These are phyloP conservation scores for Caranx melampygus DNA, from an alignment of 2,113 vertebrate species.

Conservation along the genomic window DNA sequence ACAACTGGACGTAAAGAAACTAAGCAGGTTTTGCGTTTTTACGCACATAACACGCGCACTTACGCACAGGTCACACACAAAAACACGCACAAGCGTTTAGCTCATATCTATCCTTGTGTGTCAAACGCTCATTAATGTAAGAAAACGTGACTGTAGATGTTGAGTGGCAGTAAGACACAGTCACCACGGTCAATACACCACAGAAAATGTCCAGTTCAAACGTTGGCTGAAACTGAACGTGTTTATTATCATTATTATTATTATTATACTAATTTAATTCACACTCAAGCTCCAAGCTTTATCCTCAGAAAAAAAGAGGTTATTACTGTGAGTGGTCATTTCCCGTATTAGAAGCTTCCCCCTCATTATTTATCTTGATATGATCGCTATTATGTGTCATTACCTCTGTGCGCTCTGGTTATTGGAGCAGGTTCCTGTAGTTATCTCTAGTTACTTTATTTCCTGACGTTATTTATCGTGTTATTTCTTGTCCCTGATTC, in stretches of 20 bases:
- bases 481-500: neutral
- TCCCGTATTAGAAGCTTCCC: neutral
- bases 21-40: neutral
- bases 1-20: neutral
- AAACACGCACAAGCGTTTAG: neutral
- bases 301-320: neutral
- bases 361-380: conserved; percentile 3
- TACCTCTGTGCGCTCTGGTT: neutral
- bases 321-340: neutral
- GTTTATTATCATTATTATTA: too few species aligned
- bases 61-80: neutral
- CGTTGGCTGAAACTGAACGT: neutral
- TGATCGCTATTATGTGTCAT: neutral
- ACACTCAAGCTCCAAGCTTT: neutral
- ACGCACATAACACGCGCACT: neutral
- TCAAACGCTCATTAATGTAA: neutral
- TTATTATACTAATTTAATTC: neutral
- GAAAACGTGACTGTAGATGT: neutral
- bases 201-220: neutral
- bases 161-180: neutral
- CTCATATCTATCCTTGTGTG: neutral
- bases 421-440: too few species aligned
- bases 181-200: neutral
- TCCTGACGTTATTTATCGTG: neutral
- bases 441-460: neutral